These are phyloP conservation scores for Centropus bengalensis DNA, from an alignment of 2,113 vertebrate genomes.

Conservation along the genomic window DNA sequence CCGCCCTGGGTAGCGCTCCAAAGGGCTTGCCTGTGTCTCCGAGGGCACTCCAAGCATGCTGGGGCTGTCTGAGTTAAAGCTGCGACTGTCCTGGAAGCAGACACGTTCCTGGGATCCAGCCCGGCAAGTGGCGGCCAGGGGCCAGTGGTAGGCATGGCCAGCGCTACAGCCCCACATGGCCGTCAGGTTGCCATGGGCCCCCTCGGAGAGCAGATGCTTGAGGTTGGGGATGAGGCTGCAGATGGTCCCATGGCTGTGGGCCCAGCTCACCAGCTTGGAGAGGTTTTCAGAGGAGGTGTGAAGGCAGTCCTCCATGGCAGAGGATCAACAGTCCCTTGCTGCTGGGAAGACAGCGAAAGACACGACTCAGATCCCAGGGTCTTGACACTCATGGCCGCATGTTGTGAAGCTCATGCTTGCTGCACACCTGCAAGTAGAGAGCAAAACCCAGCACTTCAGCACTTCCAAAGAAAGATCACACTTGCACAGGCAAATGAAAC, in stretches of 20 bases:
- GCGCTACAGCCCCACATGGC: constrained; percentile 90
- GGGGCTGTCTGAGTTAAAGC: constrained; percentile 84
- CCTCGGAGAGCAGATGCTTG: constrained; percentile 85
- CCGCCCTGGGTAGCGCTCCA: constrained; percentile 81
- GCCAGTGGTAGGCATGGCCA: constrained; percentile 92
- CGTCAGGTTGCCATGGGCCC: constrained; percentile 82
- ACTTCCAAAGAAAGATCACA: neutral
- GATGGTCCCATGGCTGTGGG: constrained; percentile 93
- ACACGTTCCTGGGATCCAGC: constrained; percentile 82
- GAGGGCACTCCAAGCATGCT: constrained; percentile 82
- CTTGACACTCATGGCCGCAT: rapidly evolving
- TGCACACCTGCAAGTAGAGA: constrained; percentile 28
- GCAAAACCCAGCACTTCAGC: constrained; percentile 20
- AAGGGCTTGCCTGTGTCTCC: constrained; percentile 79
- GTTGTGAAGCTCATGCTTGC: constrained; percentile 2
- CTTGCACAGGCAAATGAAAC: neutral
- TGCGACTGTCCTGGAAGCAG: constrained; percentile 85
- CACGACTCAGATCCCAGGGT: neutral
- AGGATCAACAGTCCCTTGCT: constrained; percentile 55
- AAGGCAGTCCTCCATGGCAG: constrained; percentile 88
- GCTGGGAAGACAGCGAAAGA: constrained; percentile 41
- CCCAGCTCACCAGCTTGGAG: constrained; percentile 92
- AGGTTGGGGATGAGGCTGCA: constrained; percentile 91
- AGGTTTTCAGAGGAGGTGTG: constrained; percentile 90
- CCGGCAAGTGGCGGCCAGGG: constrained; percentile 84